Base-by-base conservation (phyloP, 1,140 invertebrate species). In the Anagrus nilaparvatae region DNA sequence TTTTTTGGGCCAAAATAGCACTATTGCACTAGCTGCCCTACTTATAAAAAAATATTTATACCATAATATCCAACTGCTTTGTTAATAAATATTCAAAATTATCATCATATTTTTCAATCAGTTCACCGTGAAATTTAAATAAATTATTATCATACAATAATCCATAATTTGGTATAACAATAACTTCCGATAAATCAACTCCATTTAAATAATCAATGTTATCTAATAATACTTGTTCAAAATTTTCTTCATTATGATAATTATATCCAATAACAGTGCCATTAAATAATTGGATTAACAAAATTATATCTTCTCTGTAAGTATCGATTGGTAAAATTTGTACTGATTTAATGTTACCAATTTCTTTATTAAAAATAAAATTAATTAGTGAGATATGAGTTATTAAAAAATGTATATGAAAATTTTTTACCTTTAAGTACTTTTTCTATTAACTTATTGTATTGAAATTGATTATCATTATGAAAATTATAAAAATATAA, bases 251-350 rank as follows among this genome's bases (percentile, higher is more conserved):
- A n/a, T n/a, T n/a, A 3, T 55, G 43, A 60, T 60, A 63, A n/a
- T 46, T 38, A 4, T 61, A 40, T 10, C 46, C 46, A 0, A 55
- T 18, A 5, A 57, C 33, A 0, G 51, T 54, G 1, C 18, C 47
- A 36, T 65, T 60, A 39, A 48, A 44, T 9, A 52, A 29, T 39
- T 65, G 54, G 3, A 60, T 5, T 3, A 65, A n/a, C 23, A 63
- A 27, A 12, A 65, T 25, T 5, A 58, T 52, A n/a, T 65, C 62
- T 5, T 61, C 49, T 34, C 59, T 57, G 16, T 63, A 63, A 4
- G 59, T 62, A 16, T 52, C 35, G 5, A 63, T 5, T 8, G 50
- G 55, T 14, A 63, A 14, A 28, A 40, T 44, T 23, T 36, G 28
- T 8, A 62, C 40, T 51, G 52, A 56, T 6, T 33, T n/a, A 19